Base-by-base conservation (phyloP, 2,797 vertebrate genomes). In the Sebastiscus tertius region DNA sequence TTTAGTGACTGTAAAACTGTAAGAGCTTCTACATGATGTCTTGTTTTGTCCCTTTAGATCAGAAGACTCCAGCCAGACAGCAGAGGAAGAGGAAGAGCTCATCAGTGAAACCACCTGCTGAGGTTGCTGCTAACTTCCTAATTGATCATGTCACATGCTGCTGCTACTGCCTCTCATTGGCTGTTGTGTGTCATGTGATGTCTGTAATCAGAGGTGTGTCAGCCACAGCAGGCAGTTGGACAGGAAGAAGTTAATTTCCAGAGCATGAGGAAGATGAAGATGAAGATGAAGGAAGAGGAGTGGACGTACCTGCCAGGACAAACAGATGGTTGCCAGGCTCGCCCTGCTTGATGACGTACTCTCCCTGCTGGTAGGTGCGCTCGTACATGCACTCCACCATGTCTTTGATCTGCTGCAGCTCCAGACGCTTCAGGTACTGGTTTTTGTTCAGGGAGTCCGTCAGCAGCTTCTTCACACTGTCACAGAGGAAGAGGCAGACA, bases 311-410 rank as follows among this genome's bases (percentile, higher is more conserved):
- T 95, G 97, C 97, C 89, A 99, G 95, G 36, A 99, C 96, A 77
- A 98, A 99, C 85, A 99, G 97, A 75, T 98, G 97, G 84, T 97
- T 97, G 24, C 98, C 97, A 0, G 95, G 96, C 73, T 99, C 97
- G 12, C 97, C 97, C 92, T 99, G 97, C 80, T 96, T 95, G 91
- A 98, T 95, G 71, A 98, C 94, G 20, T 94, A 96, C 69, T 97
- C 97, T 5, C 96, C 97, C 83, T 97, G 96, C 83, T 96, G 96
- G 90, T 97, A 98, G 4, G 92, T 97, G 84, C 97, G 95, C 83
- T 97, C 96, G 1, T 99, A 98, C 98, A 98, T 98, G 58, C 97
- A 99, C 91, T 99, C 97, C 87, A 98, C 97, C 96, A 98, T 99
- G 91, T 98, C 97, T 88, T 92, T 94, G 88, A 98, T 93, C 94